A percentile compares a stretch with the other conserved stretches of the same genome.
Conservation (phyloP, 2,888 invertebrate genomes). For the Tetranychus truncatus region DNA sequence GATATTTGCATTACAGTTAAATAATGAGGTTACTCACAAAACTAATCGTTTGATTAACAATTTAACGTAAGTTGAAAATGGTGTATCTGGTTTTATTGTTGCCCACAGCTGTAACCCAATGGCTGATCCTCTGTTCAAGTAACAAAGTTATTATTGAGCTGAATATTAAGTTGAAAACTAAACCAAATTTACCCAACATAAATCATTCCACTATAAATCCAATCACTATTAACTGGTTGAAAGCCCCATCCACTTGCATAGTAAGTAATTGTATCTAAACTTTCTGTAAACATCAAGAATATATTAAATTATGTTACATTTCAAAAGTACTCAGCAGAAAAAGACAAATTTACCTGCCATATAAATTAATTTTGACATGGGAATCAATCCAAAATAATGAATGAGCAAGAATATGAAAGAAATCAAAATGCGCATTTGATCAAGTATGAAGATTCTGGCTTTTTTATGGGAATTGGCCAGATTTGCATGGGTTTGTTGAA, state of each 20-base stretch:
- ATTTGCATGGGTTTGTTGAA: background rate
- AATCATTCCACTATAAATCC: background rate
- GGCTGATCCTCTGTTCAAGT: no score
- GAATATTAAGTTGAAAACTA: background rate
- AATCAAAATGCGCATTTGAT: background rate
- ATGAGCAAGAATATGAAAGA: background rate
- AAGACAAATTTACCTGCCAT: background rate
- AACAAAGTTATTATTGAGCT: background rate
- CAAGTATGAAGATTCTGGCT: background rate
- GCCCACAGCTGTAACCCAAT: no score
- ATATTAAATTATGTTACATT: background rate
- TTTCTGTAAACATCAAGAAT: background rate
- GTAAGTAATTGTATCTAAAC: background rate
- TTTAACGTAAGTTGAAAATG: no score
- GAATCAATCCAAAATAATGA: background rate
- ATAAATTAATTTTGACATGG: background rate
- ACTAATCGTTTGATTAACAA: no score
- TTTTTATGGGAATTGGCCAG: background rate
- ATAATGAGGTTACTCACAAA: background rate
- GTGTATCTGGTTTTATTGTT: no score
- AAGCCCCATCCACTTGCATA: background rate
- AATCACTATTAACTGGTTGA: background rate
- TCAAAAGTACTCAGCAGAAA: background rate
- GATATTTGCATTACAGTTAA: background rate
- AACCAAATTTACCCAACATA: background rate